Evolutionary conservation across 2,113 vertebrate genomes (phyloP).

Genomic region (Callocephalon fimbriatum): DNA sequence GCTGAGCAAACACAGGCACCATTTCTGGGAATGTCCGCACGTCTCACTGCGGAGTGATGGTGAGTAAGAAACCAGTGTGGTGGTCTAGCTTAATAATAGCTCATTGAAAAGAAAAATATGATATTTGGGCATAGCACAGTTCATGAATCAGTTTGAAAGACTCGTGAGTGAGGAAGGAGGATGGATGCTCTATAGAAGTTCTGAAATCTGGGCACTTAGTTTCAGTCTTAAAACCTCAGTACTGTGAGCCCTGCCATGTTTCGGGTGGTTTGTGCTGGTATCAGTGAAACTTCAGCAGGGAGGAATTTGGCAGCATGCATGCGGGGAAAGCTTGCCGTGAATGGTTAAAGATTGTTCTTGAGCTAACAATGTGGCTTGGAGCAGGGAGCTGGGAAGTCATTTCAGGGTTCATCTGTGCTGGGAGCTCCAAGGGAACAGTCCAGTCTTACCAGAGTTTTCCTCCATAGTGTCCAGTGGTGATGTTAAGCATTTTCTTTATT

Average conservation of each 20-base stretch:
- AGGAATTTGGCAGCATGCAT: neutral
- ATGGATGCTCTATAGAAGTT: neutral
- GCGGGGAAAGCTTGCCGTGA: neutral
- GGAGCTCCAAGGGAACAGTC: neutral
- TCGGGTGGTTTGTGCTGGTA: neutral
- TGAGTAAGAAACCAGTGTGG: neutral
- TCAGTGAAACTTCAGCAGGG: neutral
- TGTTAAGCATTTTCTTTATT: conserved; percentile 13
- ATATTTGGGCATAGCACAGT: neutral
- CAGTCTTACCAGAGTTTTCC: neutral
- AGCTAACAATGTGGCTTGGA: neutral
- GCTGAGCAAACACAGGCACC: neutral
- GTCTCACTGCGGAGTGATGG: neutral
- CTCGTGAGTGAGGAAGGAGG: neutral
- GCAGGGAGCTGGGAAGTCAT: neutral
- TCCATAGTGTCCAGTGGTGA: neutral
- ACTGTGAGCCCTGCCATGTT: neutral
- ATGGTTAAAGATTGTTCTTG: neutral
- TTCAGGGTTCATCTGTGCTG: neutral
- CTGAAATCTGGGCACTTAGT: neutral
- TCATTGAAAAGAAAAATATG: neutral
- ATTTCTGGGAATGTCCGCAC: accelerated
- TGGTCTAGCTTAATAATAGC: neutral
- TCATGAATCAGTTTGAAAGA: neutral
- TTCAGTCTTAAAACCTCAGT: neutral